Base-by-base conservation (phyloP, 2,113 vertebrate species). In the Peromyscus leucopus region DNA sequence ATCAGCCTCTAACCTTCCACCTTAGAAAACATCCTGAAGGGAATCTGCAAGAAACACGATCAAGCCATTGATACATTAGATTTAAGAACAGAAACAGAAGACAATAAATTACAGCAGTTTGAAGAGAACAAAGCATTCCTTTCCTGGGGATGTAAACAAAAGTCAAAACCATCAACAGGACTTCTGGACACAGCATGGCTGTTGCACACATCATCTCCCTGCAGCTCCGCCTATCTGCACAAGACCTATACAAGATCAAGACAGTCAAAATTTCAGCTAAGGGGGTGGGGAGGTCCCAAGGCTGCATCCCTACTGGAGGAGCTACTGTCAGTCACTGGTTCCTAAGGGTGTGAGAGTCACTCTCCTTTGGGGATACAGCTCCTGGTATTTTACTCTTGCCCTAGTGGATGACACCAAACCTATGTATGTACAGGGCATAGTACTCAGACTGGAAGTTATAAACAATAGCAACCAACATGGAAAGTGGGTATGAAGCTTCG, bases 221-320 rank as follows among this genome's bases (percentile, higher is more conserved):
- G 59, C 1, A 84, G 8, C n/a, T 19, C 7, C 42, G 8, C 0
- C n/a, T 42, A 42, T 28, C 36, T 39, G 3, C 2, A 8, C n/a
- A 61, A 28, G n/a, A 61, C 13, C 36, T 63, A 3, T 42, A 17
- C 3, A 63, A 42, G 39, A 84, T 9, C 26, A 63, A 42, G n/a
- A 7, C 82, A 28, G n/a, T 63, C n/a, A 63, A 63, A 84, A 84
- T 42, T 63, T 0, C 24, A 84, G n/a, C 36, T 36, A 84, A 63
- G 1, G 1, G 26, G 22, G 13, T 28, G 13, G 24, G 11, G 7
- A 17, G 55, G 13, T 28, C 7, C 7, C n/a, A 42, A 84, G n/a
- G 6, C 10, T 59, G 5, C 5, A n/a, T 16, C 31, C 36, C 21
- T 82, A 24, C 59, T 61, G 6, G 22, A 61, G 57, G 5, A 61